phyloP scores from a whole-genome alignment of 2,888 invertebrate species.

The Diabrotica balteata region DNA sequence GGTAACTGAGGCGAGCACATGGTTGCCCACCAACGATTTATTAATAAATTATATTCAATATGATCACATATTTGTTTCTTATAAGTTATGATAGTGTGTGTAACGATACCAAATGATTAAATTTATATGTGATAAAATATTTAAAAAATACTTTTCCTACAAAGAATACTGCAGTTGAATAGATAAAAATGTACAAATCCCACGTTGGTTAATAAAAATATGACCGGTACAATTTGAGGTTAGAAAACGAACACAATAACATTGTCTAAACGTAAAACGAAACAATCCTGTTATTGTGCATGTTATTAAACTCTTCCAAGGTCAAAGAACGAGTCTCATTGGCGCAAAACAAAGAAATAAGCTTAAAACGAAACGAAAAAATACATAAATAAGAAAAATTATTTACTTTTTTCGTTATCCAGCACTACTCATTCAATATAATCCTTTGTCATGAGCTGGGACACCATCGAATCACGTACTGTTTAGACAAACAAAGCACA shows the following conservation, averaged over 20 bases:
- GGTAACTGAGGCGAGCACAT: conserved; percentile 7
- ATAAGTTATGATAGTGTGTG: not conserved
- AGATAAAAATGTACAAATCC: not conserved
- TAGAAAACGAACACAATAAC: conserved; percentile 18
- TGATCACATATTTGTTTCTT: not conserved
- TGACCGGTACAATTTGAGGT: conserved; percentile 22
- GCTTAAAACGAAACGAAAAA: conserved; percentile 18
- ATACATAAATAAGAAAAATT: conserved; percentile 28
- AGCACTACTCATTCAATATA: conserved; percentile 29
- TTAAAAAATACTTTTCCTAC: no score
- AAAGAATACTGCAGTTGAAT: no score
- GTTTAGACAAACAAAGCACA: conserved; percentile 36
- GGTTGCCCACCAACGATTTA: conserved; percentile 2
- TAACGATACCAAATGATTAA: not conserved
- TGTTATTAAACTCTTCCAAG: conserved; percentile 28
- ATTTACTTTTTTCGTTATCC: conserved; percentile 40
- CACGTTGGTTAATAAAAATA: conserved; percentile 12
- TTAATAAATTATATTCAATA: not conserved
- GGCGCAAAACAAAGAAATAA: conserved; percentile 25
- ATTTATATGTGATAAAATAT: no score
- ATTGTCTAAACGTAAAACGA: conserved; percentile 7
- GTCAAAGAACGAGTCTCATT: conserved; percentile 15
- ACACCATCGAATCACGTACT: conserved; percentile 33
- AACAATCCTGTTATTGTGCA: conserved; percentile 18
- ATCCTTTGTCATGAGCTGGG: conserved; percentile 34